Evolutionary conservation across 2,888 invertebrate species (phyloP).

Genomic region (Autographa gamma): DNA sequence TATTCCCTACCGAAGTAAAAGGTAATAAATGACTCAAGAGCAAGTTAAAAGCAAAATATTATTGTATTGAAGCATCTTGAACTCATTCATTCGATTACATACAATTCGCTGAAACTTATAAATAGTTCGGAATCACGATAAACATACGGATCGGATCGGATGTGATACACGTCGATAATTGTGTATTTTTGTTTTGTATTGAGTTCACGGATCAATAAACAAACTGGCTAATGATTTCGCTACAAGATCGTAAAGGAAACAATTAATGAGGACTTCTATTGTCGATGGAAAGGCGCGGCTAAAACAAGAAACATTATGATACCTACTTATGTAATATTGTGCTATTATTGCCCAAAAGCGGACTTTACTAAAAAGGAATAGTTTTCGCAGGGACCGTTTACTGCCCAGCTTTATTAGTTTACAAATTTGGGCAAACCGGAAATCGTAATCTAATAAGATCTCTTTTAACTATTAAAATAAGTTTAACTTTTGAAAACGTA

Average conservation of each 20-base stretch:
- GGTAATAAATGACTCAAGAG: conserved; percentile 10
- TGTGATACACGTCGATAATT: conserved; percentile 24
- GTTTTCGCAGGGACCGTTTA: conserved; percentile 16
- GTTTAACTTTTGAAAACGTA: too few relatives aligned
- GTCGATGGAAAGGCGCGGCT: conserved; percentile 50
- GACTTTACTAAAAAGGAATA: conserved; percentile 29
- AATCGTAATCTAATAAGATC: conserved; percentile 30
- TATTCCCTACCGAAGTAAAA: neutral
- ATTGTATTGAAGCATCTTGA: conserved; percentile 46
- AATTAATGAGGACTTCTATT: conserved; percentile 50
- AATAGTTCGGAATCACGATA: conserved; percentile 55
- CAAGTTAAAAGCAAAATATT: conserved; percentile 30
- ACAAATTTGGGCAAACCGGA: conserved; percentile 39
- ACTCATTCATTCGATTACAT: conserved; percentile 51
- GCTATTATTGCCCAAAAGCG: conserved; percentile 33
- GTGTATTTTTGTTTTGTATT: conserved; percentile 30
- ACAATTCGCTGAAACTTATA: conserved; percentile 68
- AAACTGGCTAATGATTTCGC: conserved; percentile 52
- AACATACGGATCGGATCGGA: conserved; percentile 27
- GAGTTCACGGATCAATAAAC: conserved; percentile 39
- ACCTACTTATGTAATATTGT: conserved; percentile 9
- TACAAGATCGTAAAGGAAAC: conserved; percentile 50
- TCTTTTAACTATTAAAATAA: conserved; percentile 11
- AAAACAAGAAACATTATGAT: conserved; percentile 36
- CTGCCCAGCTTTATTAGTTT: conserved; percentile 4